Evolutionary conservation across 2,797 vertebrate species (phyloP).

Genomic region (Helarctos malayanus): DNA sequence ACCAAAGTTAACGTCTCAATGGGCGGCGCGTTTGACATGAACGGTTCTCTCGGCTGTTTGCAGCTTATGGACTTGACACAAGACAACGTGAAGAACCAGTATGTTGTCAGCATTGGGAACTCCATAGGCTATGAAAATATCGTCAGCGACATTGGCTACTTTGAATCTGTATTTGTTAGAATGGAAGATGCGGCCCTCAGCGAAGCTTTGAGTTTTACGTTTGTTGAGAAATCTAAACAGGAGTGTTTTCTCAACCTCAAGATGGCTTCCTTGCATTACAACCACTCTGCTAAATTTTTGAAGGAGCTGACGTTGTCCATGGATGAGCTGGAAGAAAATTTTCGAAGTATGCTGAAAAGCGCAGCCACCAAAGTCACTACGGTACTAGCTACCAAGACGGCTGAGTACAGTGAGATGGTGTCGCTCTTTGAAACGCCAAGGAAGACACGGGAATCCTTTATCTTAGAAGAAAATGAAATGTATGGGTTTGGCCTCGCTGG

Average conservation of each 20-base stretch:
- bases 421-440: constrained; percentile 95
- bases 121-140: constrained; percentile 89
- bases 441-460: constrained; percentile 88
- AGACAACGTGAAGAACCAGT: constrained; percentile 94
- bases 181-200: constrained; percentile 88
- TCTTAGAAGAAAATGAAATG: constrained; percentile 90
- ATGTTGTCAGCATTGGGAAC: constrained; percentile 97
- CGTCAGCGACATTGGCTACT: constrained; percentile 86
- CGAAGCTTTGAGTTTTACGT: constrained; percentile 95
- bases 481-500: constrained; percentile 81
- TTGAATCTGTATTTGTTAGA: constrained; percentile 86
- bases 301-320: constrained; percentile 97
- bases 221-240: constrained; percentile 94
- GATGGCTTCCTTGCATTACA: constrained; percentile 99
- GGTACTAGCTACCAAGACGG: constrained; percentile 96
- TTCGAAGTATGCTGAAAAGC: constrained; percentile 96
- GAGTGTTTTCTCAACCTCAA: constrained; percentile 95
- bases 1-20: constrained; percentile 98
- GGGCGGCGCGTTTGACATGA: constrained; percentile 94
- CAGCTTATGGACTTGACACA: constrained; percentile 97
- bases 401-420: constrained; percentile 98
- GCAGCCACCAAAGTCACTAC: constrained; percentile 97
- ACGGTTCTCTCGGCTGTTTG: constrained; percentile 96
- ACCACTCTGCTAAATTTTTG: constrained; percentile 97
- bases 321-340: constrained; percentile 98